Evolutionary conservation across 2,113 vertebrate species (phyloP), one percentile per base, ranked within the genome.

Genomic region (Columba janthina): DNA sequence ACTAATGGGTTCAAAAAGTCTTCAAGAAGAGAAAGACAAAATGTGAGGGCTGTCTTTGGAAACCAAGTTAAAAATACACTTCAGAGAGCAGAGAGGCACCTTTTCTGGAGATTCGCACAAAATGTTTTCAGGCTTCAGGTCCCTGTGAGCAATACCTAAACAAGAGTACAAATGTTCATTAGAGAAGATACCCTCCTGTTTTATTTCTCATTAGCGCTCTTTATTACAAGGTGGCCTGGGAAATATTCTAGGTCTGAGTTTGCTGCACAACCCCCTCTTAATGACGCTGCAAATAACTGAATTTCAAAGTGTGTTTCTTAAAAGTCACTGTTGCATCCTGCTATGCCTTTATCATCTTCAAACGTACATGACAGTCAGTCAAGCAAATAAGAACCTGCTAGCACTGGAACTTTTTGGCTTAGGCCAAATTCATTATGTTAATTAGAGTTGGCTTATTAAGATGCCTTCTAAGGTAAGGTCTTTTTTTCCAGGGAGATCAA

Each of bases 121-220:
- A 95, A 99, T 99, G 94, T 99, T 99, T 96, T 99, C 99, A 90
- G 99, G 99, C 96, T 99, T 99, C 86, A 99, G 98, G 95, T 99
- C 99, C 40, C 99, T 98, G 85, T 99, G 99, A 96, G 99, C 99
- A 87, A 99, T 99, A 94, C 99, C 99, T 98, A 93, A 88, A 95
- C 26, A 91, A 94, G 53, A 93, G 72, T 48, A 91, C 34, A 95
- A 70, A 85, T 14, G 11, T 12, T 75, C 29, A 93, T 90, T 83
- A 94, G 48, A 96, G 31, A 85, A 71, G n/a, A 88, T 28, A 61
- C 11, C 40, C 31, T 67, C 10, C 14, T 38, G n/a, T 15, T 75
- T 67, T 64, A 81, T 50, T 85, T 74, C 61, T 82, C 22, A 32
- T 46, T 73, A 60, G 6, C 34, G 75, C 73, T 77, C 72, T 62